Percentiles rank a stretch among this genome's conserved stretches.
These are phyloP conservation scores for Hylyphantes graminicola DNA, from an alignment of 1,140 invertebrate genomes.

Conservation along the genomic window DNA sequence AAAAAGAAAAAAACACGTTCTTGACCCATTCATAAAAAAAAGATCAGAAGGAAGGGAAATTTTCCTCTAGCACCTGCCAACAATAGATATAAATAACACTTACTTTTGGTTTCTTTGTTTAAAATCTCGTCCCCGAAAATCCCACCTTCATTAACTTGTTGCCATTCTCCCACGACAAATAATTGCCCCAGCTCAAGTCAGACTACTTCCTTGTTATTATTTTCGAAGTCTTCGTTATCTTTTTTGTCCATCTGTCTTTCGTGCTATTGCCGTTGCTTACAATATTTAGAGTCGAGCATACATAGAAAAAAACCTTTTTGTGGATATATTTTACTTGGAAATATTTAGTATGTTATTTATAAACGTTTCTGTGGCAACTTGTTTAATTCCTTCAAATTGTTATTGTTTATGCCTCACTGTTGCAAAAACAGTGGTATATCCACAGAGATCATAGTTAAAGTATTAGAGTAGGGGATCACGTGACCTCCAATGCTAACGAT, in stretches of 20 bases:
- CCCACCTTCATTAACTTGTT: constrained; percentile 34
- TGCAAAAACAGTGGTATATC: too few relatives aligned
- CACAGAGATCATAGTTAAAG: too few relatives aligned
- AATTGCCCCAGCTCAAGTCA: constrained; percentile 3
- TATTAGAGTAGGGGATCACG: too few relatives aligned
- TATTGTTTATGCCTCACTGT: too few relatives aligned
- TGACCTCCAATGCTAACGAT: too few relatives aligned
- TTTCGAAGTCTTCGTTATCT: constrained; percentile 5
- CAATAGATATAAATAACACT: neutral
- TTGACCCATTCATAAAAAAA: neutral
- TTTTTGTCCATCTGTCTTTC: neutral
- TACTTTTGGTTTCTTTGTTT: constrained; percentile 36
- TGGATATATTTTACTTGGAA: too few relatives aligned
- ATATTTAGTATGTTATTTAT: too few relatives aligned
- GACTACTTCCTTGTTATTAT: constrained; percentile 43
- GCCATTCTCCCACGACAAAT: constrained; percentile 44
- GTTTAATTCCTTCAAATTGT: too few relatives aligned
- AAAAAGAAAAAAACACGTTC: too few relatives aligned
- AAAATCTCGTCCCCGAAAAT: constrained; percentile 12
- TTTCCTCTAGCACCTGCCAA: constrained; percentile 5
- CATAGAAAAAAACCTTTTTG: too few relatives aligned
- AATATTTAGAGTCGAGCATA: neutral
- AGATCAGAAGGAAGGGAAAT: neutral
- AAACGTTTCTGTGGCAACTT: too few relatives aligned
- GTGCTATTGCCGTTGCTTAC: constrained; percentile 28